Percentiles rank a stretch among this genome's conserved stretches.
phyloP scores from a whole-genome alignment of 2,888 invertebrate genomes.

The Dryocosmus kuriphilus region DNA sequence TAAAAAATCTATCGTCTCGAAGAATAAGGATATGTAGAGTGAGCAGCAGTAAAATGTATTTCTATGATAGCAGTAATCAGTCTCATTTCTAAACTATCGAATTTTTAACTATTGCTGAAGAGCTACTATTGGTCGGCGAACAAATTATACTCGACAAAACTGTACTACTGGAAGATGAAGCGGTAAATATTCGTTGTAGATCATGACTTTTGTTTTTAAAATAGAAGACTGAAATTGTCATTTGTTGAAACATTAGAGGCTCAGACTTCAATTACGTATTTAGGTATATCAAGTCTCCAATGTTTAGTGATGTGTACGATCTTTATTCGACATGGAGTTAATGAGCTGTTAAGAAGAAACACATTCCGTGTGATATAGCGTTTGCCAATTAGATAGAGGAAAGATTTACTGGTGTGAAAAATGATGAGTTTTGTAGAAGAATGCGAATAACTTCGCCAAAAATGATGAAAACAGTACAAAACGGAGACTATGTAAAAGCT shows the following conservation, averaged over 20 bases:
- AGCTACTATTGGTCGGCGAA: not conserved
- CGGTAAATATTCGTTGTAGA: not conserved
- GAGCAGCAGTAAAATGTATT: slow-evolving; percentile 28
- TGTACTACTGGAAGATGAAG: not conserved
- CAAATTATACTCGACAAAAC: not conserved
- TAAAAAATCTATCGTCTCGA: slow-evolving; percentile 25
- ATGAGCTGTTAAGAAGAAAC: not conserved
- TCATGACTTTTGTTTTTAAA: not conserved
- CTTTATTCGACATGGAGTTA: not conserved
- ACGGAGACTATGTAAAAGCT: not conserved
- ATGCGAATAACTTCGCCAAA: not conserved
- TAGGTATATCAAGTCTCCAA: not conserved
- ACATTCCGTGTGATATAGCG: not conserved
- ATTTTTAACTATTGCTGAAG: slow-evolving; percentile 8
- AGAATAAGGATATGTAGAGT: slow-evolving; percentile 29
- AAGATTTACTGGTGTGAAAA: not conserved
- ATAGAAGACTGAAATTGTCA: slow-evolving; percentile 36
- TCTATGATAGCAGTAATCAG: slow-evolving; percentile 14
- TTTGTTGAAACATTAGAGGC: not conserved
- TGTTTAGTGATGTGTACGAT: not conserved
- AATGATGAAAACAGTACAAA: not conserved
- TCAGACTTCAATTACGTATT: not conserved
- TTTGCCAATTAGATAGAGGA: not conserved
- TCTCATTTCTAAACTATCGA: slow-evolving; percentile 18
- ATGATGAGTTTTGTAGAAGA: not conserved